Conservation (phyloP, 2,888 invertebrate species). For the Rhingia rostrata region DNA sequence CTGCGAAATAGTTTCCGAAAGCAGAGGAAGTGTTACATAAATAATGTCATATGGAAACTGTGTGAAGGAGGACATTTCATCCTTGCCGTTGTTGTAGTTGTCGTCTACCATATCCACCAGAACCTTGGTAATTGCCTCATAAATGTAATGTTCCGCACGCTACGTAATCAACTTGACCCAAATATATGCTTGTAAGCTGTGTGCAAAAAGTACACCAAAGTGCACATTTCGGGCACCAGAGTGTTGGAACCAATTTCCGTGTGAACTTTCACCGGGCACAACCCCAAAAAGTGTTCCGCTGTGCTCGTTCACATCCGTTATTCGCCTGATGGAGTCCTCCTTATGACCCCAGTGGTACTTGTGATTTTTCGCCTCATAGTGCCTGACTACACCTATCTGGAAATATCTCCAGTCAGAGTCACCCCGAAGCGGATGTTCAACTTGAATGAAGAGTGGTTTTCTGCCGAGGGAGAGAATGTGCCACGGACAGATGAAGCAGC, state of each 20-base stretch:
- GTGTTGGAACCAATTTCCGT: conserved; percentile 64
- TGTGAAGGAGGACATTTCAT: conserved; percentile 6
- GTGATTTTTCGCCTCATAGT: conserved; percentile 33
- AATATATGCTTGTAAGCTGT: neutral
- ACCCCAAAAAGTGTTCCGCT: conserved; percentile 46
- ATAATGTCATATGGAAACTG: conserved; percentile 36
- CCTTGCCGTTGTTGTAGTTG: conserved; percentile 4
- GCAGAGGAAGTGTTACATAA: conserved; percentile 46
- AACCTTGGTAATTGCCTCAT: conserved; percentile 59
- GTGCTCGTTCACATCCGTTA: conserved; percentile 51
- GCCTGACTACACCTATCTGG: conserved; percentile 30
- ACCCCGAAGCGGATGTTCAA: conserved; percentile 52
- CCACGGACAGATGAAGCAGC: conserved; percentile 28
- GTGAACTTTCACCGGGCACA: conserved; percentile 16
- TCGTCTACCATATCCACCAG: conserved; percentile 6
- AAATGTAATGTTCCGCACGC: conserved; percentile 59
- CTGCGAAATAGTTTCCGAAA: conserved; percentile 39
- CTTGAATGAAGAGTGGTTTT: conserved; percentile 39
- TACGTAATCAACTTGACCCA: conserved; percentile 63
- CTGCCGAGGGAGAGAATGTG: conserved; percentile 17
- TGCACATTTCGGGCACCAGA: conserved; percentile 37
- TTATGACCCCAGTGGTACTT: conserved; percentile 48
- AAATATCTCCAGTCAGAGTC: conserved; percentile 26
- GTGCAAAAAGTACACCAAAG: neutral
- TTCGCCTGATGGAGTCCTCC: conserved; percentile 38